phyloP scores from a whole-genome alignment of 92 coral and sea anemone species.

The Parazoanthus atlanticus region DNA sequence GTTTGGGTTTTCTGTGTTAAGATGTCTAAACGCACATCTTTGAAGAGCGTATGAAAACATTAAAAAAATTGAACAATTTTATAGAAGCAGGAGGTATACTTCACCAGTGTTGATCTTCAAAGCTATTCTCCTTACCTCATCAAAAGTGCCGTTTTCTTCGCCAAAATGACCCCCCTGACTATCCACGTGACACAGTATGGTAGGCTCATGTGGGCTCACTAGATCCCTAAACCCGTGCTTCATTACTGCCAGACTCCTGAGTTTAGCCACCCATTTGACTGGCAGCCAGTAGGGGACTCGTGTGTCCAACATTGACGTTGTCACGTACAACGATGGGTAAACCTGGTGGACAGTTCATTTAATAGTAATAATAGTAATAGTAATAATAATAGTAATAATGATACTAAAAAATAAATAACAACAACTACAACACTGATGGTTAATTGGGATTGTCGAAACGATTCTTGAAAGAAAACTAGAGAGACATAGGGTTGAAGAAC shows the following conservation, averaged over 20 bases:
- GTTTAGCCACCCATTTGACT: constrained; percentile 85
- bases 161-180: constrained; percentile 95
- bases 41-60: too few relatives aligned
- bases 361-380: neutral
- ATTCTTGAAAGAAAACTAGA: too few relatives aligned
- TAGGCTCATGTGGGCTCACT: constrained; percentile 24
- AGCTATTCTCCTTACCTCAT: constrained; percentile 65
- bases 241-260: constrained; percentile 52
- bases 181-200: constrained; percentile 78
- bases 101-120: neutral
- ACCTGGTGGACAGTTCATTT: constrained; percentile 40
- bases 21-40: neutral
- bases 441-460: neutral
- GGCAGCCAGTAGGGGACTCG: constrained; percentile 98
- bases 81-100: neutral
- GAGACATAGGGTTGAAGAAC: too few relatives aligned
- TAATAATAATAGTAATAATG: neutral
- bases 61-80: too few relatives aligned
- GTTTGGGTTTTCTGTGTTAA: neutral
- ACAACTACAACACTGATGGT: neutral
- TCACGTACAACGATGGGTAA: constrained; percentile 85
- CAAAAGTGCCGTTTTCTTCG: constrained; percentile 61
- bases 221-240: constrained; percentile 12
- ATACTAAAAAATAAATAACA: neutral
- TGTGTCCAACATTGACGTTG: constrained; percentile 77